A percentile compares a stretch with the other conserved stretches of the same genome.
Conservation (phyloP, 2,888 invertebrate species). For the Dione juno region DNA sequence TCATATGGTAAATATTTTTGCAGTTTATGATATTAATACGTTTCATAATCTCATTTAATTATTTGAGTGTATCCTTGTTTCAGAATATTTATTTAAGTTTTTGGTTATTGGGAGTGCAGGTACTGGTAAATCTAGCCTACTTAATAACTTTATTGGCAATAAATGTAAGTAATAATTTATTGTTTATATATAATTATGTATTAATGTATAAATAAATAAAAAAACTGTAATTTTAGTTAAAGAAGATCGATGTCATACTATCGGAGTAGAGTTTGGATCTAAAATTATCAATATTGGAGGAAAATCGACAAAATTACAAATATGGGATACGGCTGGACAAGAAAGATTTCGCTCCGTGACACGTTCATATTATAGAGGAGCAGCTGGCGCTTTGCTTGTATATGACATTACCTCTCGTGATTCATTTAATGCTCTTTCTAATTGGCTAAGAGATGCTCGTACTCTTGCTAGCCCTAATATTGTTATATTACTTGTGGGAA, state of each 20-base stretch:
- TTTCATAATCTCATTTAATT: neutral
- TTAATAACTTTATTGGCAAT: conserved; percentile 93
- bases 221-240: conserved; percentile 84
- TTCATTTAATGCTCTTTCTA: conserved; percentile 95
- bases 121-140: conserved; percentile 91
- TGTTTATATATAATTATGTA: conserved; percentile 1
- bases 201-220: neutral
- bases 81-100: conserved; percentile 93
- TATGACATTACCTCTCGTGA: conserved; percentile 95
- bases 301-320: conserved; percentile 91
- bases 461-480: conserved; percentile 92
- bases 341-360: conserved; percentile 98
- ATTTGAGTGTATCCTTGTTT: conserved; percentile 51
- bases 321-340: conserved; percentile 97
- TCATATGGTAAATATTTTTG: conserved; percentile 46
- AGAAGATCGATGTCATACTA: conserved; percentile 92
- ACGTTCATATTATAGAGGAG: conserved; percentile 92
- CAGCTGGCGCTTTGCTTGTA: conserved; percentile 95
- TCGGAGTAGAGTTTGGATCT: conserved; percentile 94
- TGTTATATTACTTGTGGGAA: conserved; percentile 90
- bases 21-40: neutral
- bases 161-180: conserved; percentile 86
- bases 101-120: conserved; percentile 93
- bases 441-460: conserved; percentile 93
- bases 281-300: conserved; percentile 92